phyloP scores from a whole-genome alignment of 2,113 vertebrate genomes.

The Varanus salvator region DNA sequence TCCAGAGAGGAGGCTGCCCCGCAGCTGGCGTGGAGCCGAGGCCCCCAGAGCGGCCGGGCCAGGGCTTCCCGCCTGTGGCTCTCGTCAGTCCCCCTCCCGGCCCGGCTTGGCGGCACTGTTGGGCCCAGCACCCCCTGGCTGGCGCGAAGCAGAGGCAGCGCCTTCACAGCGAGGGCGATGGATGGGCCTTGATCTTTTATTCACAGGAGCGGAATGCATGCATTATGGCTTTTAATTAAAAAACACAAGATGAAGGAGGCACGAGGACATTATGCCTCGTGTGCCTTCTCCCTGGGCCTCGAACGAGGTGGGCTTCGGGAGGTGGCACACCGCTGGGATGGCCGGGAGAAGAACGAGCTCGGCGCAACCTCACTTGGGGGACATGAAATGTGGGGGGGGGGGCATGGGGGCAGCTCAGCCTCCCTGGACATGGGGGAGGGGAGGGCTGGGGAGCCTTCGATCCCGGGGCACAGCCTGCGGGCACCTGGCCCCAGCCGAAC shows the following conservation, averaged over 20 bases:
- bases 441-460: not conserved
- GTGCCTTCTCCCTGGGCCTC: not conserved
- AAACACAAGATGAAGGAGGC: constrained; percentile 45
- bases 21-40: not conserved
- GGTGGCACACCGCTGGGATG: not conserved
- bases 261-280: constrained; percentile 27
- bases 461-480: no score
- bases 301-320: constrained; percentile 43
- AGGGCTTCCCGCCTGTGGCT: not conserved
- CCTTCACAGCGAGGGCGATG: not conserved
- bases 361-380: not conserved
- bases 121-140: not conserved
- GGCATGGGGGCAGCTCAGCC: not conserved
- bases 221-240: constrained; percentile 62
- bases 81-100: rapidly evolving
- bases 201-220: constrained; percentile 25
- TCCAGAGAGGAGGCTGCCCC: not conserved
- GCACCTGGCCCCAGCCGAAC: no score
- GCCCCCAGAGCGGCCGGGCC: no score
- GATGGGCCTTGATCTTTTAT: not conserved
- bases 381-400: no score
- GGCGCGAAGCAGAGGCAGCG: no score
- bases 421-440: no score
- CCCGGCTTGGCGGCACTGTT: not conserved
- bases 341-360: not conserved